These are phyloP conservation scores for Erannis defoliaria DNA, from an alignment of 2,888 invertebrate species.

Conservation along the genomic window DNA sequence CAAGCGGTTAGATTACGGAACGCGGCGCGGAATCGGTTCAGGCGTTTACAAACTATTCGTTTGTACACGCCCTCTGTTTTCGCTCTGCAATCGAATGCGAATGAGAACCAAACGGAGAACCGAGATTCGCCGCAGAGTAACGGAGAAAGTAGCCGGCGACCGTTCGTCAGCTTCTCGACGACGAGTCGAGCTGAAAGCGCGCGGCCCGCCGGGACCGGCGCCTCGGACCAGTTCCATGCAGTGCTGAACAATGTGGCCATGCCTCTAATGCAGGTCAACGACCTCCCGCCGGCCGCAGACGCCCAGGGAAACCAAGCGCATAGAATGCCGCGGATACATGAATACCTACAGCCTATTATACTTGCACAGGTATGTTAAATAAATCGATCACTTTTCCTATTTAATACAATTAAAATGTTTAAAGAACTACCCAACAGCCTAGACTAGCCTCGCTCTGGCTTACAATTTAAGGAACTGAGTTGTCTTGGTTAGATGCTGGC, in stretches of 20 bases:
- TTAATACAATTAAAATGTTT: too few species aligned
- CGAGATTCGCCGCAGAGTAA: slow-evolving; percentile 51
- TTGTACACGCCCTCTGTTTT: slow-evolving; percentile 79
- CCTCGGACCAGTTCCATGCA: slow-evolving; percentile 60
- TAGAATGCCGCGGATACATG: slow-evolving; percentile 74
- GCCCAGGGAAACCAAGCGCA: slow-evolving; percentile 58
- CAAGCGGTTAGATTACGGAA: slow-evolving; percentile 74
- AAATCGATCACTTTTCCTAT: too few species aligned
- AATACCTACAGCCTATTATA: slow-evolving; percentile 80
- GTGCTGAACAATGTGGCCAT: slow-evolving; percentile 71
- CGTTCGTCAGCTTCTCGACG: slow-evolving; percentile 41
- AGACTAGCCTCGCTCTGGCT: too few species aligned
- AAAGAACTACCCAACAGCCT: too few species aligned
- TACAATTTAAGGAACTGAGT: too few species aligned
- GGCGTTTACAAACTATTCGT: slow-evolving; percentile 77
- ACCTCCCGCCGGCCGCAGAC: slow-evolving; percentile 70
- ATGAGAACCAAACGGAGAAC: slow-evolving; percentile 58
- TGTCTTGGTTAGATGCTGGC: too few species aligned
- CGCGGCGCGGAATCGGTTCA: slow-evolving; percentile 72
- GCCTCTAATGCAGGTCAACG: slow-evolving; percentile 88
- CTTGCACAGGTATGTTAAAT: slow-evolving; percentile 78
- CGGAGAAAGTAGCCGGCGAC: slow-evolving; percentile 53
- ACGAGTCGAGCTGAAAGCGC: slow-evolving; percentile 1
- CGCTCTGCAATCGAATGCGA: slow-evolving; percentile 57
- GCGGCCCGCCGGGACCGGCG: background rate